Percentiles rank a stretch among this genome's conserved stretches.
phyloP scores from a whole-genome alignment of 37 sponge, comb jelly and placozoan species.

The Halichondria panicea region DNA sequence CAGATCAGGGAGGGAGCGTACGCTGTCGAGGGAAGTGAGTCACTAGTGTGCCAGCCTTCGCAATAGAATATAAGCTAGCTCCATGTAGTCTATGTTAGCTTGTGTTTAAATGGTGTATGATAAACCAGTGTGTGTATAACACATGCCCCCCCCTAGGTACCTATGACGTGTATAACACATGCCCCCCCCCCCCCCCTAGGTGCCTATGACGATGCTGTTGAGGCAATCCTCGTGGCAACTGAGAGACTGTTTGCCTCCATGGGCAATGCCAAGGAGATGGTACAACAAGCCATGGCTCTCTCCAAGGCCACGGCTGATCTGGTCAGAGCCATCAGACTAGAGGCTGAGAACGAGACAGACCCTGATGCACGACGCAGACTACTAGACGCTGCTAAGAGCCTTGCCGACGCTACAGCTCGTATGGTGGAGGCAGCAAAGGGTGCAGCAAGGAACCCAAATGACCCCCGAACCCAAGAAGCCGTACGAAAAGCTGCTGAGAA shows the following conservation, averaged over 20 bases:
- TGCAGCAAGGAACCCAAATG: constrained; percentile 80
- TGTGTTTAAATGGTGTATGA: too few species aligned
- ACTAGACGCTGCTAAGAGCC: constrained; percentile 82
- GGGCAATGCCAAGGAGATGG: constrained; percentile 96
- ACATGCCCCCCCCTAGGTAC: background rate
- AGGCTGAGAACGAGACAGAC: constrained; percentile 87
- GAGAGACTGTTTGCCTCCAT: constrained; percentile 84
- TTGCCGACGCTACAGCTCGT: constrained; percentile 93
- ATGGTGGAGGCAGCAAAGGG: constrained; percentile 97
- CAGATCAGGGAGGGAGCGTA: constrained; percentile 75
- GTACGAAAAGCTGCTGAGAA: constrained; percentile 81
- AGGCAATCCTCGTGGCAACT: constrained; percentile 90
- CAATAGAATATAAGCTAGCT: background rate
- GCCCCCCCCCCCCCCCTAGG: background rate
- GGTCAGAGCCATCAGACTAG: constrained; percentile 86
- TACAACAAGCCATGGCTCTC: constrained; percentile 82
- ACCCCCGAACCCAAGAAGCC: constrained; percentile 66
- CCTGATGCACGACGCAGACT: constrained; percentile 67
- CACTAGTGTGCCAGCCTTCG: background rate
- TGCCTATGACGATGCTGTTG: constrained; percentile 83
- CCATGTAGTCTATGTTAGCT: background rate
- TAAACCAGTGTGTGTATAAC: background rate
- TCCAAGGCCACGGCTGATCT: constrained; percentile 86
- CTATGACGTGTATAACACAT: background rate
- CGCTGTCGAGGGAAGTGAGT: background rate